A percentile compares a stretch with the other conserved stretches of the same genome.
These are phyloP conservation scores for Lophotriccus pileatus DNA, from an alignment of 2,797 vertebrate species.

Conservation along the genomic window DNA sequence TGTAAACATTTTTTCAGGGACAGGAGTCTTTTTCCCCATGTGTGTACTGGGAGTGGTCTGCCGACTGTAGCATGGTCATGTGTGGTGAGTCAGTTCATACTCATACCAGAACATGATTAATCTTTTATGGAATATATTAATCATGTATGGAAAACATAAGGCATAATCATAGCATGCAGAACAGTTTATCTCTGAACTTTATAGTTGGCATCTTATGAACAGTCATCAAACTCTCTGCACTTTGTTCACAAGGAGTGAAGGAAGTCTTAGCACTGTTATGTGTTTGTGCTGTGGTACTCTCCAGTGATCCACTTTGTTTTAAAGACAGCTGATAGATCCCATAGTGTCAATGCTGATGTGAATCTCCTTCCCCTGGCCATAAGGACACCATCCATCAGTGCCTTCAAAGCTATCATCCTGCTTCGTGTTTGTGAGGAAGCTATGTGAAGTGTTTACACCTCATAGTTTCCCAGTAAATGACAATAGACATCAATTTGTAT, in stretches of 20 bases:
- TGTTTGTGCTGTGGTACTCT: not conserved
- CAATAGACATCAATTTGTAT: constrained; percentile 35
- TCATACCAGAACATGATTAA: not conserved
- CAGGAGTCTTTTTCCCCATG: not conserved
- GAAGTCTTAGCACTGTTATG: not conserved
- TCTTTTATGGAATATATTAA: not conserved
- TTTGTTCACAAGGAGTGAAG: not conserved
- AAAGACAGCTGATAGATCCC: constrained; percentile 13
- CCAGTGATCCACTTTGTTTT: not conserved
- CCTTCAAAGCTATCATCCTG: constrained; percentile 1
- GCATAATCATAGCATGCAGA: not conserved
- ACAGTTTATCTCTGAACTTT: not conserved
- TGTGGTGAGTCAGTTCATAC: not conserved
- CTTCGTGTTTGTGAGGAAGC: not conserved
- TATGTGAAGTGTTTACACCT: constrained; percentile 34
- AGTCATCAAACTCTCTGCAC: not conserved
- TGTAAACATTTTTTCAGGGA: not conserved
- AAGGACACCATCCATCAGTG: constrained; percentile 57
- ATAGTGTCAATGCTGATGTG: not conserved
- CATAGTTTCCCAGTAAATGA: constrained; percentile 33
- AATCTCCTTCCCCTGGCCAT: not conserved
- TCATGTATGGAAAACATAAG: not conserved
- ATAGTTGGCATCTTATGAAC: not conserved
- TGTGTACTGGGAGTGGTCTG: not conserved
- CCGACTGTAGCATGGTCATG: not conserved